Conservation (phyloP, 2,113 vertebrate species). For the Hystrix brachyura region DNA sequence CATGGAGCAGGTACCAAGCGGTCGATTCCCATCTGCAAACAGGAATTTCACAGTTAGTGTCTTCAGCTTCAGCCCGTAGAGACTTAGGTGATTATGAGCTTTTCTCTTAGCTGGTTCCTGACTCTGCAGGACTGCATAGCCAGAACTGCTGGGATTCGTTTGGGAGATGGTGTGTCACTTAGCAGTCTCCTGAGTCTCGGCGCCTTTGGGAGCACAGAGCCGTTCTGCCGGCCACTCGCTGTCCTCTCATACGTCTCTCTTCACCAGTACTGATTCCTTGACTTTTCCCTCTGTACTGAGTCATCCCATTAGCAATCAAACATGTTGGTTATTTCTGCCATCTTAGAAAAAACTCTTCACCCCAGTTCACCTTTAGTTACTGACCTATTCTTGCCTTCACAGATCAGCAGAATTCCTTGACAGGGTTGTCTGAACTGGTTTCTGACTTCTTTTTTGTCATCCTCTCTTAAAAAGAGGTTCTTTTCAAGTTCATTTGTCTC, state of each 20-base stretch:
- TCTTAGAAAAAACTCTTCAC: neutral
- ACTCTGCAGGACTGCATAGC: neutral
- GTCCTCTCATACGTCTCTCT: neutral
- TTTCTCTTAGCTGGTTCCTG: neutral
- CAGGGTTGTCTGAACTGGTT: neutral
- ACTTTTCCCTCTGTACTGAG: neutral
- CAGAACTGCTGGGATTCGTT: neutral
- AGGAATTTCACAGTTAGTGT: no score
- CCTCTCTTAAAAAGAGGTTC: neutral
- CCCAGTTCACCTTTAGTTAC: neutral
- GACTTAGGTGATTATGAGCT: neutral
- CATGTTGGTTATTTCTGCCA: neutral
- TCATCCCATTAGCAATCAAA: neutral
- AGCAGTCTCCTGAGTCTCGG: neutral
- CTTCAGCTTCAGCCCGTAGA: neutral
- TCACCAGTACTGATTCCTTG: neutral
- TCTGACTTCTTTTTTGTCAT: neutral
- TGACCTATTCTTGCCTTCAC: neutral
- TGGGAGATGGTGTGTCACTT: neutral
- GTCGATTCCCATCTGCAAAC: neutral
- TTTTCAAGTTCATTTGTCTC: neutral
- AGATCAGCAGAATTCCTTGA: neutral
- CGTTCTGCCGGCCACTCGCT: neutral
- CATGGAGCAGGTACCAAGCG: slow-evolving; percentile 94
- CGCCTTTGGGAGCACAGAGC: neutral